A percentile compares a stretch with the other conserved stretches of the same genome.
Conservation (phyloP, 2,113 vertebrate species). For the Psittacula cyanocephala region DNA sequence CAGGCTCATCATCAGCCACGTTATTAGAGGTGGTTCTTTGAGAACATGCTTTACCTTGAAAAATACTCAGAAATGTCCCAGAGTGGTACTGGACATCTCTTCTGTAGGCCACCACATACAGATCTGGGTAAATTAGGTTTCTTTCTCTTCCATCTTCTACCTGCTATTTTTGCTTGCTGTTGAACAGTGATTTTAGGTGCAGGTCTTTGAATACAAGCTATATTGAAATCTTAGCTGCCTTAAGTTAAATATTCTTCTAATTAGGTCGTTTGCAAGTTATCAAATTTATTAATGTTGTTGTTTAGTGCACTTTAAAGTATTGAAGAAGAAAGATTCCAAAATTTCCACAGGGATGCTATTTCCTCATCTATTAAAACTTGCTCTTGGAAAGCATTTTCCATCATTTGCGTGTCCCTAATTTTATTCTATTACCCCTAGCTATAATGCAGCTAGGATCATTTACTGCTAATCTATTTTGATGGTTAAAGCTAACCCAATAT, state of each 20-base stretch:
- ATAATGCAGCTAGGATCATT: not conserved
- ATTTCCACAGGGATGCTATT: not conserved
- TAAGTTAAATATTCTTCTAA: not conserved
- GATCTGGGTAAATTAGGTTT: not conserved
- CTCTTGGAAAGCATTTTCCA: not conserved
- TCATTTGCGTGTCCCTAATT: not conserved
- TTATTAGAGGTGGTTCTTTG: not conserved
- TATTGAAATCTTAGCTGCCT: not conserved
- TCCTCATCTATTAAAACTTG: not conserved
- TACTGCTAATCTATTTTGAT: not conserved
- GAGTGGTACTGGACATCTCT: not conserved
- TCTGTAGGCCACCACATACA: not conserved
- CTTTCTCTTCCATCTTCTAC: not conserved
- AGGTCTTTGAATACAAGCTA: not conserved
- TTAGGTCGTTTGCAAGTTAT: not conserved
- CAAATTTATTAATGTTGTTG: not conserved
- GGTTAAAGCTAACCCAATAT: not conserved
- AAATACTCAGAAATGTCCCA: not conserved
- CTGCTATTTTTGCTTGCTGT: not conserved
- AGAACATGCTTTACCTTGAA: not conserved
- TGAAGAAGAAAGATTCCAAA: not conserved
- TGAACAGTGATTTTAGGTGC: not conserved
- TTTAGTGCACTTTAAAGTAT: not conserved
- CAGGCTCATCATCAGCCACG: not conserved
- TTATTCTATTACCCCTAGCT: not conserved